Evolutionary conservation across 1,140 invertebrate species (phyloP), one percentile per base, ranked within the genome.

Genomic region (Drosophila leontia): DNA sequence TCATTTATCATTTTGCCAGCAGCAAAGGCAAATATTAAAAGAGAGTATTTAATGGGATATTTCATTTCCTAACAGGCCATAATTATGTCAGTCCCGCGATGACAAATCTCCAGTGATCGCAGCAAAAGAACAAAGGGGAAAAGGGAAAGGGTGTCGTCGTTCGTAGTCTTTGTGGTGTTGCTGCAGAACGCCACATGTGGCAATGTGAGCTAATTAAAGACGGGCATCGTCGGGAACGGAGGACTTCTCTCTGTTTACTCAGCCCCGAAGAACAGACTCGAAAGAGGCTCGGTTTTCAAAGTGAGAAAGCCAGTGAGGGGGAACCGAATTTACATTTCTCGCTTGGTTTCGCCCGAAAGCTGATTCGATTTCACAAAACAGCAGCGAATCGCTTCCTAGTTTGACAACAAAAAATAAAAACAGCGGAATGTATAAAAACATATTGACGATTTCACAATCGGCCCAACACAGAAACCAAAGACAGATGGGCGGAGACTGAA

Each of bases 191-290:
- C 51, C 72, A 78, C 82, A 82, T 85, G 82, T 78, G 82, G 82
- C 75, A 74, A 86, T 55, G 48, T 57, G 58, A 75, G 82, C 78
- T 85, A 85, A 85, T 85, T 78, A 85, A 85, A 85, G 82, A 69
- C 76, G 57, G 39, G 48, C 41, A 44, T 29, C 47, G 47, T 37
- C 62, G 53, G 61, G 53, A 63, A 42, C 17, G 44, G 42, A 59
- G 53, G 37, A 59, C 70, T 72, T 19, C 19, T 41, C 29, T 59
- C 29, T 60, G 64, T 63, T 69, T 61, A 64, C 39, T 78, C 58
- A 80, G 63, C 53, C 57, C 51, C 78, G 59, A 48, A 70, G 63
- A 68, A 78, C 67, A 80, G 63, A 68, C 60, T 59, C 55, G 58
- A 26, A 50, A 62, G 67, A 60, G 68, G 67, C 53, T 59, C 53